phyloP scores from a whole-genome alignment of 1,140 invertebrate genomes.

The Ips typographus region DNA sequence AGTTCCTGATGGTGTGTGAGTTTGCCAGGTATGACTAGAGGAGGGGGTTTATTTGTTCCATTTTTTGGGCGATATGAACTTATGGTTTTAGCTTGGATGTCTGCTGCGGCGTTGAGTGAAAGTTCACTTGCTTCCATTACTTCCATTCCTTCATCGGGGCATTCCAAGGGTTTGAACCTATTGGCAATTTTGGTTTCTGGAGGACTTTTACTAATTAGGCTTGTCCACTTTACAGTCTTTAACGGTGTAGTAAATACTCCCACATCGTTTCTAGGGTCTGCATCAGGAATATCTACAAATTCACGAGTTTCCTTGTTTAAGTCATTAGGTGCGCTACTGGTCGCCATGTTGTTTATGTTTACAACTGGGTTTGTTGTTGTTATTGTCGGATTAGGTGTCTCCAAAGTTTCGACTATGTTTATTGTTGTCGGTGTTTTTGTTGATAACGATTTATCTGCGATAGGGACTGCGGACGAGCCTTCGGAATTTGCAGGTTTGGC shows the following conservation, averaged over 20 bases:
- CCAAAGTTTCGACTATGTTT: too few relatives aligned
- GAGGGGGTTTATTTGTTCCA: slow-evolving; percentile 4
- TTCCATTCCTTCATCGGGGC: neutral
- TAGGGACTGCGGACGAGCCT: too few relatives aligned
- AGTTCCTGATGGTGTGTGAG: neutral
- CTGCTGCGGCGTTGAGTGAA: neutral
- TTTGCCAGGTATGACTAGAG: neutral
- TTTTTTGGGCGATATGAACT: neutral
- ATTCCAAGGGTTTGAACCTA: neutral
- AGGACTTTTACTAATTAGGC: neutral
- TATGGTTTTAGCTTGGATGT: neutral
- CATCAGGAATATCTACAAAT: too few relatives aligned
- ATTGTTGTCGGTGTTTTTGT: too few relatives aligned
- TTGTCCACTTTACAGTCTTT: neutral
- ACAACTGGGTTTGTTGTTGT: too few relatives aligned
- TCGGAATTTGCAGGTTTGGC: too few relatives aligned
- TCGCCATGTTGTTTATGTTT: too few relatives aligned
- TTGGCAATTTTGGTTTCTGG: neutral
- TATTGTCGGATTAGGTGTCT: too few relatives aligned
- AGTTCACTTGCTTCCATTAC: neutral
- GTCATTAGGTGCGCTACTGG: too few relatives aligned
- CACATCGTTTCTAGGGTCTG: too few relatives aligned
- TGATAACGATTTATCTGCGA: too few relatives aligned
- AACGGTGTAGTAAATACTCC: neutral
- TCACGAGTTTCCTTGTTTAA: too few relatives aligned